A percentile compares a stretch with the other conserved stretches of the same genome.
These are phyloP conservation scores for Spodoptera picta DNA, from an alignment of 2,888 invertebrate species.

Conservation along the genomic window DNA sequence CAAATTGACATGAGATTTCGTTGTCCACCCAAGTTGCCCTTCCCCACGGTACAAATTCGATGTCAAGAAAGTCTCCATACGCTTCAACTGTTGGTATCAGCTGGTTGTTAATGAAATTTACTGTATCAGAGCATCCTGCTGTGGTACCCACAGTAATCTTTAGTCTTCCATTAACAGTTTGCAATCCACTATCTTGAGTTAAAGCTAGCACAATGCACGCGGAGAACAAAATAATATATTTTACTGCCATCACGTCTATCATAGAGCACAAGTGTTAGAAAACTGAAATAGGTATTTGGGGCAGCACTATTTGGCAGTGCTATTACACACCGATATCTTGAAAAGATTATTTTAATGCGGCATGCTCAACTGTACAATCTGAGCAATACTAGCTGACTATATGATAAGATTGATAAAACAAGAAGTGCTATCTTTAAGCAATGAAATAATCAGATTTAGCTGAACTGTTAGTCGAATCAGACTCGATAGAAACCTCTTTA, in stretches of 20 bases:
- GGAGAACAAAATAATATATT: slow-evolving; percentile 33
- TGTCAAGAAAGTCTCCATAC: slow-evolving; percentile 72
- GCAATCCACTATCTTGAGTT: slow-evolving; percentile 52
- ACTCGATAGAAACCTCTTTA: slow-evolving; percentile 23
- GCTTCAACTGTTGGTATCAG: too few species aligned
- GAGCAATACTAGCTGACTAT: neutral
- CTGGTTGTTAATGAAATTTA: slow-evolving; percentile 63
- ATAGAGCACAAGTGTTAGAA: slow-evolving; percentile 15
- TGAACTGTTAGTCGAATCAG: slow-evolving; percentile 5
- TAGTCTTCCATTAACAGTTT: slow-evolving; percentile 74
- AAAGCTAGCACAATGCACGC: slow-evolving; percentile 48
- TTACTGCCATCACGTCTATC: slow-evolving; percentile 59
- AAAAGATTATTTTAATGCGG: slow-evolving; percentile 26
- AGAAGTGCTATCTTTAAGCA: slow-evolving; percentile 7
- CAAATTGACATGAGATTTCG: slow-evolving; percentile 72
- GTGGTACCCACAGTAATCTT: slow-evolving; percentile 75
- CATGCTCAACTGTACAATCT: slow-evolving; percentile 24
- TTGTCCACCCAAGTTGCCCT: slow-evolving; percentile 65
- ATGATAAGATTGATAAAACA: slow-evolving; percentile 26
- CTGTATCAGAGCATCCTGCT: slow-evolving; percentile 76
- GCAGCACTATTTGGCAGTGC: neutral
- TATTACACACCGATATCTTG: slow-evolving; percentile 32
- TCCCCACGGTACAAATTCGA: slow-evolving; percentile 85
- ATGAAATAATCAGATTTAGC: slow-evolving; percentile 19
- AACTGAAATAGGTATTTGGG: slow-evolving; percentile 45